phyloP scores from a whole-genome alignment of 2,797 vertebrate species.

The Phataginus tetradactyla region DNA sequence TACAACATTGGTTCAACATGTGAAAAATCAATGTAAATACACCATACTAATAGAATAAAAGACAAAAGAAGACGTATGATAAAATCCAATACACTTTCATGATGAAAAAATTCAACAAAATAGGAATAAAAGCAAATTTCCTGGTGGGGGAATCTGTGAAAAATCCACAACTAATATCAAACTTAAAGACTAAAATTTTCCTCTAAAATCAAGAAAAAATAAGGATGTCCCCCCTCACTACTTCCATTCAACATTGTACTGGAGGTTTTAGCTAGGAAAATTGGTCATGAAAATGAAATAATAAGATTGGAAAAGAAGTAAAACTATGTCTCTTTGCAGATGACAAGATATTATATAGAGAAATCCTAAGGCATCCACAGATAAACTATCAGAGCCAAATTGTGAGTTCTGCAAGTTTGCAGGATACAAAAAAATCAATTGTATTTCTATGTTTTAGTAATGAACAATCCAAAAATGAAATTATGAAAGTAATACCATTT shows the following conservation, averaged over 20 bases:
- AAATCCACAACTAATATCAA: neutral
- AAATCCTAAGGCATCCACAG: neutral
- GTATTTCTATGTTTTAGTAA: neutral
- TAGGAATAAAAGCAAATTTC: neutral
- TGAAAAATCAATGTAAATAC: neutral
- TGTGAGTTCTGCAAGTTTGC: neutral
- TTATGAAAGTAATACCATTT: neutral
- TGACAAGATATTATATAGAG: neutral
- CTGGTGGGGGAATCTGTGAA: neutral
- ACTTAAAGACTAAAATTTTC: neutral
- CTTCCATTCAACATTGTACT: neutral
- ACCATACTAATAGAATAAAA: neutral
- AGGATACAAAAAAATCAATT: constrained; percentile 5
- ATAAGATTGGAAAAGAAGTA: neutral
- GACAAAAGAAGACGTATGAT: neutral
- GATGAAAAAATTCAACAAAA: neutral
- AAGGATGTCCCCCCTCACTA: neutral
- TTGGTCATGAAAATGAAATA: neutral
- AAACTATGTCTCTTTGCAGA: neutral
- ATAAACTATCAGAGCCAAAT: neutral
- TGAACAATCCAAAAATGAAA: constrained; percentile 39
- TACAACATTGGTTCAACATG: neutral
- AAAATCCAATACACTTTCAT: neutral
- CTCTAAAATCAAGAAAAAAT: neutral
- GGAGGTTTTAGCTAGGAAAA: neutral